Conservation (phyloP, 1,140 invertebrate genomes). For the Drosophila pruinosa region DNA sequence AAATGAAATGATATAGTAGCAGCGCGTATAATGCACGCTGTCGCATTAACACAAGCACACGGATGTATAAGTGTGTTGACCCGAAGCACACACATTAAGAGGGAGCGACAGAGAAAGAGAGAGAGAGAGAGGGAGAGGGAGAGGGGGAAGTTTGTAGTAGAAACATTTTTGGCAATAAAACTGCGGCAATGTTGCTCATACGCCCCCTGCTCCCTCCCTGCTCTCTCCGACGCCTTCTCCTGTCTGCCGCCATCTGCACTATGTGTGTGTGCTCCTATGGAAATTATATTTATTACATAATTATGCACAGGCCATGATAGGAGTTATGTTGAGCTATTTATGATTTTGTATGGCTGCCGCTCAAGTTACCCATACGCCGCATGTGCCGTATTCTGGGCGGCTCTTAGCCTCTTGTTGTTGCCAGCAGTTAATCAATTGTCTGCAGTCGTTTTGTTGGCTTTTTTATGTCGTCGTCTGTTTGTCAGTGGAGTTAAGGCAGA, state of each 20-base stretch:
- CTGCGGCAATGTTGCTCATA: slow-evolving; percentile 7
- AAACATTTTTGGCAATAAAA: slow-evolving; percentile 23
- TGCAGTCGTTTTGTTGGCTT: neutral
- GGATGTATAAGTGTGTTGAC: slow-evolving; percentile 44
- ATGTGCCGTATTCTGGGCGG: neutral
- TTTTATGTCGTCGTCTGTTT: neutral
- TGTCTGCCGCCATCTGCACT: slow-evolving; percentile 17
- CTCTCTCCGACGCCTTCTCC: neutral
- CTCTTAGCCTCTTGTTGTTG: neutral
- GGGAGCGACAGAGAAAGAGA: neutral
- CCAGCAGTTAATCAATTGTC: slow-evolving; percentile 22
- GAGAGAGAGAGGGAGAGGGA: neutral
- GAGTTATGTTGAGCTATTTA: slow-evolving; percentile 24
- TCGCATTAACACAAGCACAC: slow-evolving; percentile 15
- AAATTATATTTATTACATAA: slow-evolving; percentile 79
- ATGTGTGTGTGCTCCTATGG: slow-evolving; percentile 42
- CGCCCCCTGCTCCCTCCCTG: neutral
- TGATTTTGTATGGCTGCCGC: slow-evolving; percentile 10
- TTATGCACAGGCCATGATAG: slow-evolving; percentile 57
- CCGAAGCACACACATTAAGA: slow-evolving; percentile 38
- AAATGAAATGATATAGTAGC: slow-evolving; percentile 66
- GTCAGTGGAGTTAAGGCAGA: slow-evolving; percentile 1
- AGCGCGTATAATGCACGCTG: slow-evolving; percentile 18
- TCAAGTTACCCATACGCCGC: slow-evolving; percentile 27
- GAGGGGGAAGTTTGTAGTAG: neutral